phyloP scores from a whole-genome alignment of 2,797 vertebrate genomes.

The Mus caroli region DNA sequence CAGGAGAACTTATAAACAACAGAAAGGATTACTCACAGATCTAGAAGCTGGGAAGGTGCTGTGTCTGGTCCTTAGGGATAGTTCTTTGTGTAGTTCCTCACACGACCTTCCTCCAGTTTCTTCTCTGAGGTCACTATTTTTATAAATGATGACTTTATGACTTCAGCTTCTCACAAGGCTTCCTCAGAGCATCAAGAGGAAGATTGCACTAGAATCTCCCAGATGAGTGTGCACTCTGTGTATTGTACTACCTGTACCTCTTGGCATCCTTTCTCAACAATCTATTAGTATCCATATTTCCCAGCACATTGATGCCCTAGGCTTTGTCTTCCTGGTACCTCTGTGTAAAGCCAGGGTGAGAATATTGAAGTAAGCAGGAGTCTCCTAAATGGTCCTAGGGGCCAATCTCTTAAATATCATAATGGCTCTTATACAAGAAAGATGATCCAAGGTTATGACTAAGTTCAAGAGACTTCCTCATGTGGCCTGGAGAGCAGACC shows the following conservation, averaged over 20 bases:
- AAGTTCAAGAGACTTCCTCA: fast-evolving
- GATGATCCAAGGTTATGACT: fast-evolving
- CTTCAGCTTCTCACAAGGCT: no score
- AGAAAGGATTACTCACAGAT: neutral
- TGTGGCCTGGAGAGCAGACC: neutral
- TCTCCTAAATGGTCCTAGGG: fast-evolving
- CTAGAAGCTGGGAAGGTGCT: neutral
- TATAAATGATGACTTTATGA: neutral
- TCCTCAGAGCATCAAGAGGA: neutral
- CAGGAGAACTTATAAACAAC: neutral
- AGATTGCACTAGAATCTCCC: neutral
- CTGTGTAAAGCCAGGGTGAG: fast-evolving
- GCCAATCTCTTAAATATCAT: neutral
- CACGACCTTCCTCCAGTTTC: fast-evolving
- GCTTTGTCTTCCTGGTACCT: neutral
- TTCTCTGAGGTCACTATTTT: neutral
- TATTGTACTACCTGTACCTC: fast-evolving
- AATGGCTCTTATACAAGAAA: neutral
- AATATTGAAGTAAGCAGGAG: fast-evolving
- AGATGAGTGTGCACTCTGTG: neutral
- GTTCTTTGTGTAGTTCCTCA: neutral
- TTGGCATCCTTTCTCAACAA: neutral
- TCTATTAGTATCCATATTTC: no score
- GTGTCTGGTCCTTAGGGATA: neutral
- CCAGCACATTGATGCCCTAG: neutral